These are phyloP conservation scores for Acropternis orthonyx DNA, from an alignment of 2,797 vertebrate genomes.

Conservation along the genomic window DNA sequence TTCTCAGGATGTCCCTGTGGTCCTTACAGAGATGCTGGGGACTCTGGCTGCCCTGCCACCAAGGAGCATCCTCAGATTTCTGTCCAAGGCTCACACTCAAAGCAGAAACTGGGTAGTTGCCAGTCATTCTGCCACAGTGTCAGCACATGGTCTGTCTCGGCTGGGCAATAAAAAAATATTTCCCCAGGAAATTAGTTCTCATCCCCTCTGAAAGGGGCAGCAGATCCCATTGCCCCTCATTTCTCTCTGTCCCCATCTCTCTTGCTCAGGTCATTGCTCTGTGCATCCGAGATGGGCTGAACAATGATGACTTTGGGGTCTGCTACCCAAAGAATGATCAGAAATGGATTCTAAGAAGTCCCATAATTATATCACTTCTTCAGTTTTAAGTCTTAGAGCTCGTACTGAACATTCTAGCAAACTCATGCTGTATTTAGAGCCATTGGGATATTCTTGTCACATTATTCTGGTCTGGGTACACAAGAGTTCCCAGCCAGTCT, in stretches of 20 bases:
- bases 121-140: no score
- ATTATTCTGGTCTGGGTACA: neutral
- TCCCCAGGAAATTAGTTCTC: neutral
- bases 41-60: neutral
- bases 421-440: neutral
- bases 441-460: neutral
- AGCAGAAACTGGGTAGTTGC: no score
- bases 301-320: neutral
- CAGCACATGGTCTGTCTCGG: no score
- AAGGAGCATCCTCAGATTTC: neutral
- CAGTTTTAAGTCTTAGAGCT: neutral
- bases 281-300: neutral
- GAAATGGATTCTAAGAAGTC: neutral
- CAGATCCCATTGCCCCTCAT: neutral
- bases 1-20: neutral
- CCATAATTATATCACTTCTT: neutral
- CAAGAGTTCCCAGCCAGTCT: neutral
- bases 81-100: no score
- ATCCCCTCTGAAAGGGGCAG: neutral
- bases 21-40: neutral
- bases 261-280: accelerated
- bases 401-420: neutral
- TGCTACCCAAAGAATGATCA: neutral
- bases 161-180: no score
- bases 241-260: neutral